Base-by-base conservation (phyloP, 2,888 invertebrate genomes). In the Uropetala carovei region DNA sequence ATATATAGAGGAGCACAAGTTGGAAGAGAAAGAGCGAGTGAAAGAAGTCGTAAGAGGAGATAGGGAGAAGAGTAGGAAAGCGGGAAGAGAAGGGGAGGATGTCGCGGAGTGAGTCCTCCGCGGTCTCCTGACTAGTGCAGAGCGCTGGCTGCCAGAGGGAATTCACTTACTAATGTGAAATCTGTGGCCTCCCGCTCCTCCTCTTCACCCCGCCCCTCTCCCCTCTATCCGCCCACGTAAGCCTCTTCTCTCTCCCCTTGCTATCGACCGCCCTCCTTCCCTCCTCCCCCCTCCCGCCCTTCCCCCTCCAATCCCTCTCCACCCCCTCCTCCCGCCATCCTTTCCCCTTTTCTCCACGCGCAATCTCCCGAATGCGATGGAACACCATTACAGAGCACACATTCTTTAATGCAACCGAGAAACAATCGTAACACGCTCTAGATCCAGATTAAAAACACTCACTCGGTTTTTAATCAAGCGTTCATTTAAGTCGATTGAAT, bases 181-280 rank as follows among this genome's bases (percentile, higher is more conserved):
- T 43, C 43, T 43, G 43, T 43, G 43, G 43, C 43, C 64, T 64
- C 11, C 16, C n/a, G n/a, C n/a, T n/a, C n/a, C n/a, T n/a, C n/a
- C n/a, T n/a, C n/a, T n/a, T 64, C 64, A 5, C 11, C 83, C 18
- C 57, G n/a, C 56, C 43, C n/a, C 83, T 7, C n/a, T 83, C 14
- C n/a, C 83, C 11, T n/a, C n/a, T 3, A 4, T n/a, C 11, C 83
- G 56, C 83, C 4, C n/a, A 11, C 27, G 10, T 64, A 18, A 11
- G 18, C 64, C 16, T n/a, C 64, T 9, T 57, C 13, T 16, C 83
- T 56, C 0, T 86, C 30, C 22, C 22, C 60, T 59, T 22, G 14
- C 18, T 56, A 56, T 68, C n/a, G n/a, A 84, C 56, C 86, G 59
- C 30, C 59, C 30, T 85, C 86, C 22, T 64, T 86, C 30, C 30